These are phyloP conservation scores for Sphaerodactylus townsendi DNA, from an alignment of 2,113 vertebrate genomes.

Conservation along the genomic window DNA sequence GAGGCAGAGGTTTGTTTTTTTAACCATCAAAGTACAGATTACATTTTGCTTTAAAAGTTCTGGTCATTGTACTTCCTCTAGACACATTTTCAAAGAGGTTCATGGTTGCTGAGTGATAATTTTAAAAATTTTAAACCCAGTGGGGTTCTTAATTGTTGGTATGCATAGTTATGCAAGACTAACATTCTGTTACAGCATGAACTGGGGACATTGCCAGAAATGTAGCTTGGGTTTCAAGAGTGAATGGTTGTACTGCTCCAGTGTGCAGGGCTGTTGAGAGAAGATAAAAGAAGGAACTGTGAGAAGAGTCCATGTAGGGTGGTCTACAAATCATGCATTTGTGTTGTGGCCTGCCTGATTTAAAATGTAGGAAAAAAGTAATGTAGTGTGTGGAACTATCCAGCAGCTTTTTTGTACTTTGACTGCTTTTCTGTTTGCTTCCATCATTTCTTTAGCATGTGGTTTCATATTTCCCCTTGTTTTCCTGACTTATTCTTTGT, in stretches of 20 bases:
- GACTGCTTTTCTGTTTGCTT: slow-evolving; percentile 53
- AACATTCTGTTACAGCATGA: not conserved
- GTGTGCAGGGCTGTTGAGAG: not conserved
- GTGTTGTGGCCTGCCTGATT: not conserved
- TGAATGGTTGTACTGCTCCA: not conserved
- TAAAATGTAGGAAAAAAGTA: not conserved
- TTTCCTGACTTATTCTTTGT: slow-evolving; percentile 37
- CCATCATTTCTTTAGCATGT: slow-evolving; percentile 40
- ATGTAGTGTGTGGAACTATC: not conserved
- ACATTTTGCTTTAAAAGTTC: not conserved
- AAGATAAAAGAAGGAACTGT: not conserved
- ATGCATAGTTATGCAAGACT: not conserved
- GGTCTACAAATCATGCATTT: not conserved
- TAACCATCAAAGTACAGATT: not conserved
- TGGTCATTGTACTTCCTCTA: not conserved
- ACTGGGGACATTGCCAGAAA: not conserved
- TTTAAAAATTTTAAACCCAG: not conserved
- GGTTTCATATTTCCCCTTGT: slow-evolving; percentile 36
- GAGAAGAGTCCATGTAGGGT: not conserved
- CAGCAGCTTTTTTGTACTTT: not conserved
- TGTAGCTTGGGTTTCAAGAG: not conserved
- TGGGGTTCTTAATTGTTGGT: not conserved
- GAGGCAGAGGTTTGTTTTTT: not conserved
- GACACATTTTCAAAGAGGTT: not conserved
- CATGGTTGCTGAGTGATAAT: not conserved